Conservation (phyloP, 2,797 vertebrate species). For the Anolis apletophallus region DNA sequence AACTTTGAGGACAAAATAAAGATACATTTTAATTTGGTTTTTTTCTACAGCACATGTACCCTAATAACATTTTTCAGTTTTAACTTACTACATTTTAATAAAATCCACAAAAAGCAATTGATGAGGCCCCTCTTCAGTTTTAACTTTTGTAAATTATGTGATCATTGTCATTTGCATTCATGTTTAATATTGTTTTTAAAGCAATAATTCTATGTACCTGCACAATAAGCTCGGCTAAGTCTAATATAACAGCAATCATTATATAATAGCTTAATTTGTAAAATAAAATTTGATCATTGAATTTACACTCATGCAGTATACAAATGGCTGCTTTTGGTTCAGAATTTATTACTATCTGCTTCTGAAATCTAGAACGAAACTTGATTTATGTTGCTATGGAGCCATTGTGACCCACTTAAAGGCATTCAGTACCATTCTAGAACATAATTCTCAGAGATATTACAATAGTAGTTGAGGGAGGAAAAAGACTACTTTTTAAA, state of each 20-base stretch:
- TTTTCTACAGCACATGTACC: neutral
- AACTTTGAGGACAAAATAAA: neutral
- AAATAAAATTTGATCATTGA: neutral
- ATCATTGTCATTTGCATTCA: neutral
- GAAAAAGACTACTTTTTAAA: neutral
- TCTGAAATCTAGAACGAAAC: neutral
- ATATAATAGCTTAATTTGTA: neutral
- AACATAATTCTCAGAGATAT: neutral
- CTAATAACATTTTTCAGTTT: neutral
- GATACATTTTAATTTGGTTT: neutral
- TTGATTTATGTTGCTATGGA: conserved; percentile 19
- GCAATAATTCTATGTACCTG: neutral
- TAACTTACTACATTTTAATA: neutral
- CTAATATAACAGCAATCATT: neutral
- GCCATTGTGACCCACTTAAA: neutral
- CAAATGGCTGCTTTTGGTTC: neutral
- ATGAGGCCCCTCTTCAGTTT: neutral
- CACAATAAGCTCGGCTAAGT: neutral
- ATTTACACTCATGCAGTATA: neutral
- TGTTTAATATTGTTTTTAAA: neutral
- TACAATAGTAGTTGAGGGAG: neutral
- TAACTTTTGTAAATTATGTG: neutral
- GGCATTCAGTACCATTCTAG: conserved; percentile 24
- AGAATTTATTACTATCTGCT: neutral
- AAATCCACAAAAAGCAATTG: neutral